Conservation (phyloP, 1,140 invertebrate genomes). For the Chrysomallon squamiferum region DNA sequence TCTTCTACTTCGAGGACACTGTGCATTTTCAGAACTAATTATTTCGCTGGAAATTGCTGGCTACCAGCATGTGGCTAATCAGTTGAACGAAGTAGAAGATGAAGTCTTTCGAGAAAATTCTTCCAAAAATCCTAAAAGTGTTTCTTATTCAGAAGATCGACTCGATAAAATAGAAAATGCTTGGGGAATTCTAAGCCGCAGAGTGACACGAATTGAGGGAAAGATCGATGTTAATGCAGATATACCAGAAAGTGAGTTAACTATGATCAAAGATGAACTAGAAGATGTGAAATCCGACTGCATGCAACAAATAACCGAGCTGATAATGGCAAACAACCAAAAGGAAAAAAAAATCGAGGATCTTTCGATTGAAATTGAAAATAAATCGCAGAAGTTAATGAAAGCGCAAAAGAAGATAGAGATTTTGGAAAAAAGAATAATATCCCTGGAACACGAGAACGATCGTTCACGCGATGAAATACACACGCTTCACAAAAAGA, state of each 20-base stretch:
- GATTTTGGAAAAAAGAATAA: too few relatives aligned
- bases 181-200: constrained; percentile 10
- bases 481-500: too few relatives aligned
- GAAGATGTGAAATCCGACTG: constrained; percentile 9
- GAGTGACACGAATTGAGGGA: constrained; percentile 10
- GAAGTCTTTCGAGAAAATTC: constrained; percentile 1
- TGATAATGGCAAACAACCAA: too few relatives aligned
- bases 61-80: constrained; percentile 8
- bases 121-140: neutral
- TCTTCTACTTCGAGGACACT: constrained; percentile 2
- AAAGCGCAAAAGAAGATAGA: too few relatives aligned
- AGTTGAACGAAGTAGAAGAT: neutral
- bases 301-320: neutral
- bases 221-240: neutral
- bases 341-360: too few relatives aligned
- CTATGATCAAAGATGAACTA: constrained; percentile 8
- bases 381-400: too few relatives aligned
- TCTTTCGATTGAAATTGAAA: too few relatives aligned
- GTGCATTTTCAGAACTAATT: neutral
- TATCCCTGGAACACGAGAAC: too few relatives aligned
- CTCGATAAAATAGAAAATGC: constrained; percentile 9
- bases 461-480: too few relatives aligned
- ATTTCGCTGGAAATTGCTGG: neutral
- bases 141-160: neutral
- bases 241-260: constrained; percentile 1